Base-by-base conservation (phyloP, 30 jellyfish, hydroid and myxozoan species). In the Hydractinia symbiolongicarpus region DNA sequence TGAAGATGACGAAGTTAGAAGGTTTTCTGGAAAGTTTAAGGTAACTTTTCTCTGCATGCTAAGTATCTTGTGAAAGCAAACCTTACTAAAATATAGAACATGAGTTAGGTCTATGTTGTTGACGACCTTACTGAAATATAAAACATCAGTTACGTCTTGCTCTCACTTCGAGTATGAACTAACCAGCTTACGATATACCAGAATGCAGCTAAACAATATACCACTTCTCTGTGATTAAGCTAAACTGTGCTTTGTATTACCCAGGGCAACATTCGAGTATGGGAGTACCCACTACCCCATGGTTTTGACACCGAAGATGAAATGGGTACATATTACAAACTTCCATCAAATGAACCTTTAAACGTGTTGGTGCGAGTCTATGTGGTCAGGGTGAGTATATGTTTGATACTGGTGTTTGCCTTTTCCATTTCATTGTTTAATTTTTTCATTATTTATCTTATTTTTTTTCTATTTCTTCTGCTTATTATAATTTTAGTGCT, bases 1-100 rank as follows among this genome's bases (percentile, higher is more conserved):
- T 40, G 99, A 93, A 54, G 95, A 93, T 84, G 99, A 93, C 77
- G 95, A 87, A 83, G 82, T 56, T 50, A 86, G 96, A 50, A 76
- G 99, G 11, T 93, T 93, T 67, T 88, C 97, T 52, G 99, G 99
- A 14, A 93, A 88, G 79, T 83, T 93, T 81, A 93, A 93, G 91
- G 99, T 92, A n/a, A 13, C 44, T 2, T 30, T 30, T 30, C 44
- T 30, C 44, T 30, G 44, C 44, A 30, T 30, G 44, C 44, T 30
- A 30, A 90, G 5, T 55, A 17, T 73, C 55, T 76, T 17, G 16
- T 16, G 84, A 76, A 17, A 44, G 55, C 2, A 30, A 30, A 30
- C 44, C 44, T 30, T 30, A 30, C 44, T 30, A 30, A 30, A 30
- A 30, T 30, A 30, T 30, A 30, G 44, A 30, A 30, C 44, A 30